Evolutionary conservation across 2,797 vertebrate species (phyloP).

Genomic region (Iguana delicatissima): DNA sequence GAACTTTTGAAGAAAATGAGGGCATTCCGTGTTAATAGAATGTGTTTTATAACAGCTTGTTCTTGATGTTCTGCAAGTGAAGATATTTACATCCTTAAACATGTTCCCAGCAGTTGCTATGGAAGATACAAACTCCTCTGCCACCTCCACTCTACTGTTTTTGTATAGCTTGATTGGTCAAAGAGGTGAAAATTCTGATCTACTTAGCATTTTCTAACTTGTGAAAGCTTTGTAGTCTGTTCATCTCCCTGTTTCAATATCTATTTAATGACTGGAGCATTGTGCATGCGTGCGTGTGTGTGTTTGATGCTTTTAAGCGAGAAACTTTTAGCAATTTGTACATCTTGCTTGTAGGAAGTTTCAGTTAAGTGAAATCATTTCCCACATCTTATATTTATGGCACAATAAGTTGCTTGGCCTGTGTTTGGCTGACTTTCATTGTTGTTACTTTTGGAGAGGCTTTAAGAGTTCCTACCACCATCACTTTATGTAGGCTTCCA

Average conservation of each 20-base stretch:
- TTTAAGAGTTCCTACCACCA: background rate
- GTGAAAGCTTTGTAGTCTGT: background rate
- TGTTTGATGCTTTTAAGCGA: too few species aligned
- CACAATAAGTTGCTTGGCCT: background rate
- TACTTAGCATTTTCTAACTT: background rate
- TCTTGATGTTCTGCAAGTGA: constrained; percentile 1
- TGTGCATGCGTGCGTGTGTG: too few species aligned
- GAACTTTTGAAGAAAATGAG: background rate
- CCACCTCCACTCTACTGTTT: background rate
- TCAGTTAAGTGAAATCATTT: background rate
- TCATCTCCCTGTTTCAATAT: background rate
- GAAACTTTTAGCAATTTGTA: background rate
- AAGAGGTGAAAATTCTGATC: background rate
- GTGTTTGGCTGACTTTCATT: background rate
- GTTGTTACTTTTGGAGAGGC: background rate
- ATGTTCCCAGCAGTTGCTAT: background rate
- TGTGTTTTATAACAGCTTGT: constrained; percentile 15
- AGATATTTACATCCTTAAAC: constrained; percentile 17
- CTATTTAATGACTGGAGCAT: background rate
- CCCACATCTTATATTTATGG: background rate
- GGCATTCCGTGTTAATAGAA: background rate
- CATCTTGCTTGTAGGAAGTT: background rate
- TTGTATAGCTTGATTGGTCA: background rate
- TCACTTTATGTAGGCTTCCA: background rate
- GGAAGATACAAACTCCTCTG: background rate